These are phyloP conservation scores for Anhinga rufa DNA, from an alignment of 2,113 vertebrate genomes.

Conservation along the genomic window DNA sequence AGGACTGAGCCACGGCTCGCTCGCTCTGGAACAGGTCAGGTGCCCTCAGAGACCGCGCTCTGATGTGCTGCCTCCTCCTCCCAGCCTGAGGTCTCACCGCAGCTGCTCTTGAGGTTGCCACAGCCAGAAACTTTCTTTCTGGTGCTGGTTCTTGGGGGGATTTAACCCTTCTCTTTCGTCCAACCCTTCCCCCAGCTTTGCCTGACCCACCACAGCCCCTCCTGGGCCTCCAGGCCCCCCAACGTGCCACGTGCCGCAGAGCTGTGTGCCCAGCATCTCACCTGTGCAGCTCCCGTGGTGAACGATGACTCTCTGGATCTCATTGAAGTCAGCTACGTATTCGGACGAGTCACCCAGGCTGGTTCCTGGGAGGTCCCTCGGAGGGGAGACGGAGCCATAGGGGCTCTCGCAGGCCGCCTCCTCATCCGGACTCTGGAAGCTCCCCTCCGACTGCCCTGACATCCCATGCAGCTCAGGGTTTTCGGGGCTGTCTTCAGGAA, in stretches of 20 bases:
- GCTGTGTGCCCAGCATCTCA: fast-evolving
- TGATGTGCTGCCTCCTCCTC: neutral
- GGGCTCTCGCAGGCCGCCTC: constrained; percentile 50
- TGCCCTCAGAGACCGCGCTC: fast-evolving
- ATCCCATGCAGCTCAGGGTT: constrained; percentile 57
- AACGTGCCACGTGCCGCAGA: fast-evolving
- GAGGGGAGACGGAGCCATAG: constrained; percentile 33
- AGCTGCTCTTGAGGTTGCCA: neutral
- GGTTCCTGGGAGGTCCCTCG: constrained; percentile 16
- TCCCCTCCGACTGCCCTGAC: constrained; percentile 50
- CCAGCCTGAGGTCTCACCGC: too few species aligned
- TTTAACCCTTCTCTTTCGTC: neutral
- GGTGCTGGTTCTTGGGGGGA: neutral
- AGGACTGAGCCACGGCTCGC: neutral
- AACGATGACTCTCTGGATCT: constrained; percentile 66
- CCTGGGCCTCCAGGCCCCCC: fast-evolving
- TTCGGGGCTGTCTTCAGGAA: constrained; percentile 53
- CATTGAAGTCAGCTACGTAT: constrained; percentile 11
- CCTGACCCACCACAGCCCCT: neutral
- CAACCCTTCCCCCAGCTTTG: neutral
- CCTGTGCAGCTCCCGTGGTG: constrained; percentile 58
- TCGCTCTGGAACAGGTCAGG: neutral
- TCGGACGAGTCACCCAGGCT: constrained; percentile 19
- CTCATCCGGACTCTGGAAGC: constrained; percentile 47
- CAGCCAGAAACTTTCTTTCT: neutral